Evolutionary conservation across 30 jellyfish, hydroid and myxozoan species (phyloP).

Genomic region (Clytia hemisphaerica): DNA sequence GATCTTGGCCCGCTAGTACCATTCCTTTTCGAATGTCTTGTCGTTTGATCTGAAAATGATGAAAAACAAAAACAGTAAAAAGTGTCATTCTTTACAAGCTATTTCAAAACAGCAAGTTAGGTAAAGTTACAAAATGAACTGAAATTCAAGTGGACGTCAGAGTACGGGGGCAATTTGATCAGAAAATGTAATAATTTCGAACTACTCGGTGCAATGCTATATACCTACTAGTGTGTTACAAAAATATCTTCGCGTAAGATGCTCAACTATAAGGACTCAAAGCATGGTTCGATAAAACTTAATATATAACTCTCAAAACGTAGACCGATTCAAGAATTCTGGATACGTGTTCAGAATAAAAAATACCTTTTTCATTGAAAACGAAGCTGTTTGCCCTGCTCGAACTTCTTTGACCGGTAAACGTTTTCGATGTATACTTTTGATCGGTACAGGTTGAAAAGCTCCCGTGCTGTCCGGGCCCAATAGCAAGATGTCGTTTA

Average conservation of each 20-base stretch:
- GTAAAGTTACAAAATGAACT: background rate
- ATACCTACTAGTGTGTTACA: too few species aligned
- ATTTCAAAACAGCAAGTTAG: too few species aligned
- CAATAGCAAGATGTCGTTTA: slow-evolving; percentile 53
- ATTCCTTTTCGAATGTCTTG: slow-evolving; percentile 96
- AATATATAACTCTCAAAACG: too few species aligned
- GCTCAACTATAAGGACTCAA: too few species aligned
- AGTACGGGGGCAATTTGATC: too few species aligned
- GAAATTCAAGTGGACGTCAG: background rate
- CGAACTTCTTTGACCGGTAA: slow-evolving; percentile 88
- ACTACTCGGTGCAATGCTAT: too few species aligned
- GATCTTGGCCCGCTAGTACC: slow-evolving; percentile 65
- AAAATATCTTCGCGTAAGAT: too few species aligned
- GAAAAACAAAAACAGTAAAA: background rate
- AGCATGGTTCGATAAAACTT: background rate
- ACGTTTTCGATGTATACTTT: slow-evolving; percentile 91
- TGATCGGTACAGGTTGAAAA: slow-evolving; percentile 79
- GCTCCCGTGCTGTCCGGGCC: slow-evolving; percentile 91
- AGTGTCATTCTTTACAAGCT: too few species aligned
- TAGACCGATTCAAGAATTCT: background rate
- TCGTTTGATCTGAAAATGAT: slow-evolving; percentile 55
- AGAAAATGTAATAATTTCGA: too few species aligned
- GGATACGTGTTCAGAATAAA: background rate
- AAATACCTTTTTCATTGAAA: slow-evolving; percentile 88
- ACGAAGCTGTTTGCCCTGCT: slow-evolving; percentile 95